A percentile compares a stretch with the other conserved stretches of the same genome.
Conservation (phyloP, 2,888 invertebrate genomes). For the Scaptomyza caliginosa region DNA sequence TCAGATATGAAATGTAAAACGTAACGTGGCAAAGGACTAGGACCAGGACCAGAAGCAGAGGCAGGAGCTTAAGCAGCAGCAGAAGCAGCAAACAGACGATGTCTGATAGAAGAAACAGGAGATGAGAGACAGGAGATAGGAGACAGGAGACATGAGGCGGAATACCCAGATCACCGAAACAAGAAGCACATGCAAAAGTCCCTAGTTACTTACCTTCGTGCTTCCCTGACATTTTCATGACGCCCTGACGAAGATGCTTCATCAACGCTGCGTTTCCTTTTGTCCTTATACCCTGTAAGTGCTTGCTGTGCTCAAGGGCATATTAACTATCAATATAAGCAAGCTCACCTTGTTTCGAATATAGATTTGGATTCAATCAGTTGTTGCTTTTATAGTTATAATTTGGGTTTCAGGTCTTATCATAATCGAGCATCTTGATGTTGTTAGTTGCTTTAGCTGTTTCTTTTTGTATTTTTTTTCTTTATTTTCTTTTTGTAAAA, state of each 20-base stretch:
- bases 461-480: constrained; percentile 2
- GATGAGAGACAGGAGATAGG: constrained; percentile 3
- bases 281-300: constrained; percentile 30
- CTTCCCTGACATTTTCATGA: constrained; percentile 13
- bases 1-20: constrained; percentile 77
- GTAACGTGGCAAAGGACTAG: neutral
- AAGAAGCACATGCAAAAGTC: constrained; percentile 15
- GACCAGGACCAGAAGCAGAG: neutral
- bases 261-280: constrained; percentile 43
- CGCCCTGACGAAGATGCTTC: constrained; percentile 42
- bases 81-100: neutral
- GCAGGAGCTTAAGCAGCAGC: neutral
- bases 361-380: too few species aligned
- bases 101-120: neutral
- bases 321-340: neutral
- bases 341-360: too few species aligned
- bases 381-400: too few species aligned
- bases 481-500: neutral
- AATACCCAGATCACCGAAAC: neutral
- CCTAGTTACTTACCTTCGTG: neutral
- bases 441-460: neutral
- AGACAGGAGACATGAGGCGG: constrained; percentile 1
- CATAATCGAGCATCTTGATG: constrained; percentile 11
- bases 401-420: neutral
- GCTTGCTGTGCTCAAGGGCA: neutral